Evolutionary conservation across 2,113 vertebrate species (phyloP).

Genomic region (Rissa tridactyla): DNA sequence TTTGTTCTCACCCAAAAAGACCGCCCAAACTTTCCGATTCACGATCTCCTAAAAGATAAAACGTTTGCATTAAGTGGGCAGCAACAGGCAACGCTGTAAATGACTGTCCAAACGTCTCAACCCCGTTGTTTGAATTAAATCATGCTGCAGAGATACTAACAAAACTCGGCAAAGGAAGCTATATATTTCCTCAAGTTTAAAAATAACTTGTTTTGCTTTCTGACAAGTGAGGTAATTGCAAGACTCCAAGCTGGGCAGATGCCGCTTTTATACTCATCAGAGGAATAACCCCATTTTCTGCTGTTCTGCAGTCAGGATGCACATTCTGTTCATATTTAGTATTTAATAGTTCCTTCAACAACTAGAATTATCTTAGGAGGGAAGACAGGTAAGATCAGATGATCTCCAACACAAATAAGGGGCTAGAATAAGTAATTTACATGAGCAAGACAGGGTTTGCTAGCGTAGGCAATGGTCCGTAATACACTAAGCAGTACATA

Average conservation of each 20-base stretch:
- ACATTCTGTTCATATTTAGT: background rate
- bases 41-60: background rate
- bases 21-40: background rate
- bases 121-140: background rate
- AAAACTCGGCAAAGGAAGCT: conserved; percentile 9
- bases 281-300: background rate
- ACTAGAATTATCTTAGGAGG: background rate
- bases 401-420: background rate
- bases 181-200: conserved; percentile 32
- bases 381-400: background rate
- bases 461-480: background rate
- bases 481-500: background rate
- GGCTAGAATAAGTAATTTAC: background rate
- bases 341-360: background rate
- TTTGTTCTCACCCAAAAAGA: accelerated
- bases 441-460: background rate
- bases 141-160: background rate
- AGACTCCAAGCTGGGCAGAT: background rate
- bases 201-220: conserved; percentile 25
- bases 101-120: background rate
- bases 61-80: background rate
- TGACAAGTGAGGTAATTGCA: background rate
- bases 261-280: background rate
- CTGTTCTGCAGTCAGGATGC: background rate
- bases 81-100: background rate